phyloP scores from a whole-genome alignment of 2,797 vertebrate genomes.

The Meda fulgida region DNA sequence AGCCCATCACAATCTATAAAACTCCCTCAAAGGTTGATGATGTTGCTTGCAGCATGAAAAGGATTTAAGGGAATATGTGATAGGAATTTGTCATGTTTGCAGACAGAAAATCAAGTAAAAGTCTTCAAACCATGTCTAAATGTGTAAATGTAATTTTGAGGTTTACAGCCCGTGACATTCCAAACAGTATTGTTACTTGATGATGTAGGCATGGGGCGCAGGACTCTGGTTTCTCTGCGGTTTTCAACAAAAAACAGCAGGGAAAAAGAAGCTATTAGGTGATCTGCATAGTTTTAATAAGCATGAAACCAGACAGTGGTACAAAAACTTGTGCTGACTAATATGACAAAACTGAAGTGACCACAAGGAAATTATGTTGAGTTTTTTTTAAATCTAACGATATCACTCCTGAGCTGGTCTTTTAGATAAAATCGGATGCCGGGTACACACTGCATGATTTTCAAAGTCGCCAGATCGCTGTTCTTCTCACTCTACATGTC shows the following conservation, averaged over 20 bases:
- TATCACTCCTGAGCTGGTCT: background rate
- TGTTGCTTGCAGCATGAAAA: background rate
- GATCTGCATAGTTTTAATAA: background rate
- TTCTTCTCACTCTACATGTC: background rate
- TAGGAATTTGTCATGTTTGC: background rate
- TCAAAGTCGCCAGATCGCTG: background rate
- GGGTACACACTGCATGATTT: background rate
- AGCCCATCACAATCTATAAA: conserved; percentile 1
- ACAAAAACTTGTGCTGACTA: background rate
- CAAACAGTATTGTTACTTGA: conserved; percentile 37
- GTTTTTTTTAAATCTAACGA: background rate
- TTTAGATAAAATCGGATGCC: background rate
- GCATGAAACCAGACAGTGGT: background rate
- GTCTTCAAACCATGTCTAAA: background rate
- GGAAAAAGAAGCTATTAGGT: background rate
- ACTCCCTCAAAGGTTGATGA: background rate
- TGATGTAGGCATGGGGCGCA: conserved; percentile 38
- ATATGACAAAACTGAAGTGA: background rate
- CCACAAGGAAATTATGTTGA: background rate
- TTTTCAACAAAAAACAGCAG: conserved; percentile 4
- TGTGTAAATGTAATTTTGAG: conserved; percentile 18
- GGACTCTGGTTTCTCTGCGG: conserved; percentile 21
- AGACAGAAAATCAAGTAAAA: background rate
- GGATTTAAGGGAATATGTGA: background rate
- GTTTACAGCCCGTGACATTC: conserved; percentile 39